These are phyloP conservation scores for Seriola aureovittata DNA, from an alignment of 2,113 vertebrate species.

Conservation along the genomic window DNA sequence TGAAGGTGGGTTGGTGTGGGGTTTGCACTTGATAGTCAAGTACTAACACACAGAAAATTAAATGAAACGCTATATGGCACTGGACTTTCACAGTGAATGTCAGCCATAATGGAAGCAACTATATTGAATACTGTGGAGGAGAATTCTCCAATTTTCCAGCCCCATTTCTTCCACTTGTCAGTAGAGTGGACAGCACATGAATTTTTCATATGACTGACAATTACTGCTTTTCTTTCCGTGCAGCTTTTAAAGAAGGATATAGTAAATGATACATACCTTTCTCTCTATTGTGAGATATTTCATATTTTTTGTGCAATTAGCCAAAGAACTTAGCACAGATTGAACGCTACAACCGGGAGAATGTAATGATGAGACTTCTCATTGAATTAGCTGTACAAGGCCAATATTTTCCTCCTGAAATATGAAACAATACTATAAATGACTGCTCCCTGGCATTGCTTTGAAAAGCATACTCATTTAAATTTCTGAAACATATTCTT, in stretches of 20 bases:
- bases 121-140: slow-evolving; percentile 19
- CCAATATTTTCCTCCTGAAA: slow-evolving; percentile 20
- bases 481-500: slow-evolving; percentile 36
- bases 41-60: background rate
- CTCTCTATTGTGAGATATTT: slow-evolving; percentile 31
- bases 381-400: background rate
- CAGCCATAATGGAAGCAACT: slow-evolving; percentile 23
- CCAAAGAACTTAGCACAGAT: slow-evolving; percentile 46
- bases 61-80: slow-evolving; percentile 27
- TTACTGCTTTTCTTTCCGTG: slow-evolving; percentile 20
- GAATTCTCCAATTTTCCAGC: background rate
- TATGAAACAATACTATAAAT: slow-evolving; percentile 22
- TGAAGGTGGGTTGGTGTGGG: background rate
- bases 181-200: slow-evolving; percentile 2
- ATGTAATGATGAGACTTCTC: slow-evolving; percentile 16
- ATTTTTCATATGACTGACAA: slow-evolving; percentile 41
- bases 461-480: slow-evolving; percentile 39
- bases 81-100: background rate
- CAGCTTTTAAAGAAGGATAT: slow-evolving; percentile 37
- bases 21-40: no score
- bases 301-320: slow-evolving; percentile 50
- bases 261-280: slow-evolving; percentile 41
- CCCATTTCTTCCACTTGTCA: slow-evolving; percentile 32
- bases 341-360: slow-evolving; percentile 11
- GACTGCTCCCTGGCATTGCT: slow-evolving; percentile 1